Evolutionary conservation across 1,140 invertebrate genomes (phyloP).

Genomic region (Pomacea maculata): DNA sequence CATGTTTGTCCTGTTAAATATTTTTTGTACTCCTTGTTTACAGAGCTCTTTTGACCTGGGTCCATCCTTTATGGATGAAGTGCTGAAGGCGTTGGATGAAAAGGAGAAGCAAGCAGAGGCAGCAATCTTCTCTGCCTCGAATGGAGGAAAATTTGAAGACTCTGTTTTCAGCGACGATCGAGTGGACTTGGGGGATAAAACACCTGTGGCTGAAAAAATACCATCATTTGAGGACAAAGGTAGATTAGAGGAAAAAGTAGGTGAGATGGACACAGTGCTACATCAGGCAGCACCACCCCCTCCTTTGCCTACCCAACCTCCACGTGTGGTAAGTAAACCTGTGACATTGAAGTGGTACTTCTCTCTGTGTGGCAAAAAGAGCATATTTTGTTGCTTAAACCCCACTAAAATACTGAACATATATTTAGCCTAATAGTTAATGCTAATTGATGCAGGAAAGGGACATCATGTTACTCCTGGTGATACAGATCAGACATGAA

Average conservation of each 20-base stretch:
- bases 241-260: slow-evolving; percentile 8
- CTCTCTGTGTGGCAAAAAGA: not conserved
- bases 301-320: slow-evolving; percentile 26
- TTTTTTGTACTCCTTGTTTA: slow-evolving; percentile 41
- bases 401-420: not conserved
- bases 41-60: slow-evolving; percentile 87
- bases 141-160: slow-evolving; percentile 13
- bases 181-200: slow-evolving; percentile 12
- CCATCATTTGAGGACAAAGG: slow-evolving; percentile 1
- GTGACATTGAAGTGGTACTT: not conserved
- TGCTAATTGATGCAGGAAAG: too few relatives aligned
- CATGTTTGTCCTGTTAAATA: not conserved
- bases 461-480: too few relatives aligned
- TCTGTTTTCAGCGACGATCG: slow-evolving; percentile 5
- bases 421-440: too few relatives aligned
- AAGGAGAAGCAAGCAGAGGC: slow-evolving; percentile 45
- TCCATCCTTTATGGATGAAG: slow-evolving; percentile 91
- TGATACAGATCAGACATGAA: too few relatives aligned
- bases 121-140: slow-evolving; percentile 10
- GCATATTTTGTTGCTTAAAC: not conserved
- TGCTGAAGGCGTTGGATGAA: slow-evolving; percentile 80
- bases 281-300: slow-evolving; percentile 14
- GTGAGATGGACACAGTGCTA: not conserved
- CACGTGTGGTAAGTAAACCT: slow-evolving; percentile 29
- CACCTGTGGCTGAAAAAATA: slow-evolving; percentile 17